phyloP scores from a whole-genome alignment of 2,888 invertebrate species.

The Ormyrus nitidulus region DNA sequence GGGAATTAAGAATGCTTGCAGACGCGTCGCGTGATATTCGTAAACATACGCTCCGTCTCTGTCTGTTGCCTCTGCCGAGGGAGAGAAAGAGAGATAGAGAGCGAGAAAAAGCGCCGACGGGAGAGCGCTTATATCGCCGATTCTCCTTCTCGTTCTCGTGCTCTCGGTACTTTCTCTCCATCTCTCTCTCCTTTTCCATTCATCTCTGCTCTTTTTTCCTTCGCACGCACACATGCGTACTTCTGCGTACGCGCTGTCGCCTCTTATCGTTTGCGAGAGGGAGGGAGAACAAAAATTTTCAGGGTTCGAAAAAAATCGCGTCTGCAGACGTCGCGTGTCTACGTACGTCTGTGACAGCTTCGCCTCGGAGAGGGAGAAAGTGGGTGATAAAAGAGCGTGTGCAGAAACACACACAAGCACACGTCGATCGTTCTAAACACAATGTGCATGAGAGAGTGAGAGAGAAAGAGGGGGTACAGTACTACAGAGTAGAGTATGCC shows the following conservation, averaged over 20 bases:
- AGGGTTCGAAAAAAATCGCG: neutral
- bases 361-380: constrained; percentile 1
- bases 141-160: neutral
- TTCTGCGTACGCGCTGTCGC: too few species aligned
- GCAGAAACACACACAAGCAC: neutral
- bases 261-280: neutral
- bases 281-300: neutral
- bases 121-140: neutral
- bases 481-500: neutral
- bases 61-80: neutral
- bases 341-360: neutral
- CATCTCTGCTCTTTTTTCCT: neutral
- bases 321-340: too few species aligned
- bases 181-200: constrained; percentile 3
- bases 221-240: neutral
- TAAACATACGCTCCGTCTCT: constrained; percentile 6
- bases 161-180: constrained; percentile 9
- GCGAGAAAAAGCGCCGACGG: too few species aligned
- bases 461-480: neutral
- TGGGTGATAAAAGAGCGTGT: neutral
- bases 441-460: neutral
- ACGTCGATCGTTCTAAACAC: neutral
- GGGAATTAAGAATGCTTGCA: constrained; percentile 12
- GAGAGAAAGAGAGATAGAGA: neutral
- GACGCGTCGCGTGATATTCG: neutral